Base-by-base conservation (phyloP, 2,888 invertebrate species). In the Melanargia galathea region DNA sequence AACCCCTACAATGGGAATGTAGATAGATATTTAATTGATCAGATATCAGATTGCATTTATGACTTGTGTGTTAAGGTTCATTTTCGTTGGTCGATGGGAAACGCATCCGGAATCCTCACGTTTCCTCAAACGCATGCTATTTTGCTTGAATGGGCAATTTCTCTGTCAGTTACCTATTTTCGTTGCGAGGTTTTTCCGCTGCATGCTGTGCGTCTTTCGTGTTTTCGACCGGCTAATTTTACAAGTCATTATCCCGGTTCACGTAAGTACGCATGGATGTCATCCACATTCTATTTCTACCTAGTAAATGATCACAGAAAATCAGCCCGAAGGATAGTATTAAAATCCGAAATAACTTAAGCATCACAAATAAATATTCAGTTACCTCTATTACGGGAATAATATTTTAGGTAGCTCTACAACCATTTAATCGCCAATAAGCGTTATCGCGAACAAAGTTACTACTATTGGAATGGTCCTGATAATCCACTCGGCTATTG, bases 401-500 rank as follows among this genome's bases (percentile, higher is more conserved):
- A 11, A 45, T 20, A 45, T 11, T 6, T 20, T 11, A 11, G 11
- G 45, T 45, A 8, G 20, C 0, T 45, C 20, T 20, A 20, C 45
- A 26, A n/a, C 7, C n/a, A n/a, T 16, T 49, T 16, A 20, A 35
- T 35, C 20, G 33, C 20, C 52, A 52, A 35, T 20, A 6, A 51
- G 20, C 13, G 5, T 52, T 52, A 52, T 33, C 52, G 35, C 20
- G 11, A 2, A 11, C 13, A 52, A 70, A 72, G 75, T 73, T 70
- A 75, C 67, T 83, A 81, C 83, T 82, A 86, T 83, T 80, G 75
- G 73, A 80, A 79, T 75, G 74, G 74, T 72, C 69, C 75, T 78
- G 81, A 83, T 86, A 85, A 87, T 84, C 84, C 79, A 81, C 79
- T 79, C 74, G 76, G 74, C 82, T 78, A 83, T 85, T 84, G 81